Evolutionary conservation across 1,140 invertebrate genomes (phyloP).

Genomic region (Pogonomyrmex barbatus): DNA sequence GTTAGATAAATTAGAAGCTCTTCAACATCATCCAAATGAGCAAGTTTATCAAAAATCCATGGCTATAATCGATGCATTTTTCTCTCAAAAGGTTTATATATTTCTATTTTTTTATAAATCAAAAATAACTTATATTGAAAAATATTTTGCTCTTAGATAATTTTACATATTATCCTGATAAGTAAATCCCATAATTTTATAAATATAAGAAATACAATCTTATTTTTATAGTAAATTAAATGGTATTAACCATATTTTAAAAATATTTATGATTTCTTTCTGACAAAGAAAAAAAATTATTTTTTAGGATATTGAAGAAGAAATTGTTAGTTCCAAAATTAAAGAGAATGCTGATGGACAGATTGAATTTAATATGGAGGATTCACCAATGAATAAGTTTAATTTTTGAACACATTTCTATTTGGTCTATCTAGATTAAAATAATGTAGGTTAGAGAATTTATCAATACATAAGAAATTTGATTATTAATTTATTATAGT

Average conservation of each 20-base stretch:
- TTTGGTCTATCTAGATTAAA: constrained; percentile 18
- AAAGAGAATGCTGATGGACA: constrained; percentile 69
- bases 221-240: not conserved
- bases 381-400: constrained; percentile 39
- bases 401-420: constrained; percentile 58
- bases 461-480: not conserved
- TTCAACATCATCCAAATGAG: constrained; percentile 92
- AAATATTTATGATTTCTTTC: not conserved
- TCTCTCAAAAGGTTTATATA: constrained; percentile 87
- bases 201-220: too few relatives aligned
- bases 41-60: constrained; percentile 94
- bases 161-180: constrained; percentile 15
- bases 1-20: constrained; percentile 91
- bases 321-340: constrained; percentile 58
- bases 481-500: constrained; percentile 19
- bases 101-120: constrained; percentile 7
- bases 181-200: constrained; percentile 1
- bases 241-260: not conserved
- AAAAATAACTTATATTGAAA: not conserved
- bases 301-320: constrained; percentile 74
- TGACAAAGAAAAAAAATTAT: not conserved
- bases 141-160: not conserved
- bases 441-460: not conserved
- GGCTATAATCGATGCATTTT: constrained; percentile 94
- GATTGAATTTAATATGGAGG: constrained; percentile 79